Evolutionary conservation across 2,888 invertebrate genomes (phyloP), one percentile per base, ranked within the genome.

Genomic region (Ormia ochracea): DNA sequence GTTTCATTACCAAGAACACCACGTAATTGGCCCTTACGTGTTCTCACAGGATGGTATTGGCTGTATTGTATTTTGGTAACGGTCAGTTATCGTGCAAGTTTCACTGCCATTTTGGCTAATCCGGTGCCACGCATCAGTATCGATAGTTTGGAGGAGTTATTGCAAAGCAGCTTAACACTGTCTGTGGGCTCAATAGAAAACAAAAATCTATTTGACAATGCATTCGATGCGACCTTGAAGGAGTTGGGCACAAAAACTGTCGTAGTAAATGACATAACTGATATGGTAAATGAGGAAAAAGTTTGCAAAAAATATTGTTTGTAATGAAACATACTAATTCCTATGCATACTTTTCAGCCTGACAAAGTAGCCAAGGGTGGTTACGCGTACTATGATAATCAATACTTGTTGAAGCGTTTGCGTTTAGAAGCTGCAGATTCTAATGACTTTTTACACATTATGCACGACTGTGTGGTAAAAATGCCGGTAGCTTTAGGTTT

Each of bases 41-140:
- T 96, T 28, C 90, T 96, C 12, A 95, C 96, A 1, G 96, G 96
- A 0, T 96, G 95, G 94, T 96, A 96, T 89, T 96, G 96, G 96
- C 88, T 96, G 1, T 96, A 96, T 86, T 95, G 95, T 85, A 93
- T 96, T 78, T 90, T 96, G 3, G 91, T 96, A 4, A 94, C 94
- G 0, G 95, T 95, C 0, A 92, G 94, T 0, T 96, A 96, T 87
- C 90, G 94, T 85, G 96, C 96, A 0, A 96, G 95, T 84, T 94
- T 96, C 92, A 96, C 96, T 0, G 96, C 96, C 0, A 95, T 95
- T 65, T 90, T 96, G 54, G 95, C 96, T 0, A 94, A 94, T 87
- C 96, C 96, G 26, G 91, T 93, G 0, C 93, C 94, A 10, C 94
- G 96, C 83, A 92, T 96, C 7, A 95, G 95, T 0, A 95, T 96